A percentile compares a stretch with the other conserved stretches of the same genome.
These are phyloP conservation scores for Dryocosmus kuriphilus DNA, from an alignment of 2,888 invertebrate species.

Conservation along the genomic window DNA sequence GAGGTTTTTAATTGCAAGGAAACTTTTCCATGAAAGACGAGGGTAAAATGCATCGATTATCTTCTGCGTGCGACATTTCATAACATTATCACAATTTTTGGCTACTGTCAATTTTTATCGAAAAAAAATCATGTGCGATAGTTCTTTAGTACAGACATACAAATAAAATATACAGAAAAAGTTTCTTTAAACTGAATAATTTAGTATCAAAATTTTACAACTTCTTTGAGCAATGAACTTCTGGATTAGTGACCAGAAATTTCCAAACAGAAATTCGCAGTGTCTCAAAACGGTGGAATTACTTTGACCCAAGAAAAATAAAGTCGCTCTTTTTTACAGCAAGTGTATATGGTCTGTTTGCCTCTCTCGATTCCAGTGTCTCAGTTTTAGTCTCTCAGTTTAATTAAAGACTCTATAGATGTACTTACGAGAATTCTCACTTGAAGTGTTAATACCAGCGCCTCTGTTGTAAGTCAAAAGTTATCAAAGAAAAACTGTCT, in stretches of 20 bases:
- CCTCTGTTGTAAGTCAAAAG: slow-evolving; percentile 4
- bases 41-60: not conserved
- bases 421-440: slow-evolving; percentile 15
- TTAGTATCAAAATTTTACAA: too few relatives aligned
- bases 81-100: slow-evolving; percentile 24
- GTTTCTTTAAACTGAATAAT: too few relatives aligned
- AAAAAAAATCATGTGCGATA: not conserved
- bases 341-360: slow-evolving; percentile 10
- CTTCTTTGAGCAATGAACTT: not conserved
- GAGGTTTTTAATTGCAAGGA: not conserved
- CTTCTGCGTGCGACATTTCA: not conserved
- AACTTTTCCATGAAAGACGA: slow-evolving; percentile 32
- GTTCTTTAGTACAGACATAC: not conserved
- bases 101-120: not conserved
- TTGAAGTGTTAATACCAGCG: slow-evolving; percentile 19
- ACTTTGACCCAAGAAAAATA: slow-evolving; percentile 1
- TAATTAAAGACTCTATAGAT: slow-evolving; percentile 27
- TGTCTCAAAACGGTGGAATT: not conserved
- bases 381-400: slow-evolving; percentile 29
- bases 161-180: not conserved
- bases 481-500: not conserved
- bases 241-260: not conserved
- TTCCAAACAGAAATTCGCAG: not conserved
- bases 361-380: slow-evolving; percentile 12
- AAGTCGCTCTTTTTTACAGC: not conserved